A percentile compares a stretch with the other conserved stretches of the same genome.
phyloP scores from a whole-genome alignment of 2,888 invertebrate species.

The Chymomyza caudatula region DNA sequence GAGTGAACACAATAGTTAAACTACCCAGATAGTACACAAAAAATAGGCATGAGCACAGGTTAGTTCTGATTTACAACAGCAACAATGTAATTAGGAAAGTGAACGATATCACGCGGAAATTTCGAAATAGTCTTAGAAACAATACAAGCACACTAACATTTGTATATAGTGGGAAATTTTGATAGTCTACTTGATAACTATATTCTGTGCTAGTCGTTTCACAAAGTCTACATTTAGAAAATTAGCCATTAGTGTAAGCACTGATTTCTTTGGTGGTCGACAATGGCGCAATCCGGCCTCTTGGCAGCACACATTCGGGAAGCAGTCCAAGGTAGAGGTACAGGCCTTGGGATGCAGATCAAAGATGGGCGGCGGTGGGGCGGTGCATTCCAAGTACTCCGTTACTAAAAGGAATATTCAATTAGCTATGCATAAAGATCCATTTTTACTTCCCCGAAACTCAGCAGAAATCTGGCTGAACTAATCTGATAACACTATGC shows the following conservation, averaged over 20 bases:
- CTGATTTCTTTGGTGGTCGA: slow-evolving; percentile 85
- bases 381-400: slow-evolving; percentile 86
- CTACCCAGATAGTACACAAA: slow-evolving; percentile 6
- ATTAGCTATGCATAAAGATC: not conserved
- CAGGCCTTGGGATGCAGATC: slow-evolving; percentile 86
- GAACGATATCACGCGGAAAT: slow-evolving; percentile 38
- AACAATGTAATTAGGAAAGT: not conserved
- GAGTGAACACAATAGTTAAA: not conserved
- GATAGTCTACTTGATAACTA: slow-evolving; percentile 73
- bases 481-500: too few species aligned
- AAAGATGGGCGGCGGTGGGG: slow-evolving; percentile 83
- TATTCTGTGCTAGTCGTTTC: slow-evolving; percentile 76
- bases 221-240: slow-evolving; percentile 77
- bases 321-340: slow-evolving; percentile 85
- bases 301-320: slow-evolving; percentile 89
- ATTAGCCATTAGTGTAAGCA: slow-evolving; percentile 83
- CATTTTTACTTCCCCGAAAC: not conserved
- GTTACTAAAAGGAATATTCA: slow-evolving; percentile 75
- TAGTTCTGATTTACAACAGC: not conserved
- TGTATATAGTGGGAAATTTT: not conserved
- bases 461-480: not conserved
- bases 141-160: not conserved
- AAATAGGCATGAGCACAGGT: not conserved
- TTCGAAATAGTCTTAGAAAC: slow-evolving; percentile 14
- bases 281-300: slow-evolving; percentile 86